Base-by-base conservation (phyloP, 2,797 vertebrate genomes). In the Meriones psammophilus region DNA sequence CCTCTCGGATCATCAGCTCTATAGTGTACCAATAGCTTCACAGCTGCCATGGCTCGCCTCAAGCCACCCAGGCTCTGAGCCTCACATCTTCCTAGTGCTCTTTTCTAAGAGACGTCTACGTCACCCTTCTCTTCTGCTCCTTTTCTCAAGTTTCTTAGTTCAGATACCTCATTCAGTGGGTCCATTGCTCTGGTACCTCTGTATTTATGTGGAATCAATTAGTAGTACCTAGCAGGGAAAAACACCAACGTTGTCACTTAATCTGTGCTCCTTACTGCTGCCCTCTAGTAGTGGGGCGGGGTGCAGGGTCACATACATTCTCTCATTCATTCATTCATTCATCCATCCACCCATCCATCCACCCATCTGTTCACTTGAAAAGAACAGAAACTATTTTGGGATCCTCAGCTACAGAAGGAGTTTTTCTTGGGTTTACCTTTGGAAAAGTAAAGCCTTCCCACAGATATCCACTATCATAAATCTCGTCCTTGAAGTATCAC, bases 41-140 rank as follows among this genome's bases (percentile, higher is more conserved):
- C 5, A 71, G 46, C 56, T 2, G 22, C 15, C 2, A 3, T 0
- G 14, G 50, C 6, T 39, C 8, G 13, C 24, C 26, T 9, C 46
- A 36, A 33, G 36, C 18, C 83, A 22, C 12, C 56, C 8, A 46
- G 50, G 46, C 17, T 5, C 74, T 0, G 20, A 64, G 39, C 62
- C n/a, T 93, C 22, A 36, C 22, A 12, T 22, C 58, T 90, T 80
- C 30, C 62, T 6, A 36, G 78, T 33, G 22, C 56, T 78, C 12
- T 66, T 18, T 39, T 56, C 84, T 14, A 12, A 33, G 68, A 64
- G n/a, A 22, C 28, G 0, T 88, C 42, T 54, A 7, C 36, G 42
- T 71, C 26, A 33, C 5, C 24, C 24, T 3, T 8, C 8, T 74
- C 28, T 79, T 50, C 50, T 10, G 50, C 50, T 50, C 85, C 64